Evolutionary conservation across 2,113 vertebrate genomes (phyloP).

Genomic region (Syngnathus floridae): DNA sequence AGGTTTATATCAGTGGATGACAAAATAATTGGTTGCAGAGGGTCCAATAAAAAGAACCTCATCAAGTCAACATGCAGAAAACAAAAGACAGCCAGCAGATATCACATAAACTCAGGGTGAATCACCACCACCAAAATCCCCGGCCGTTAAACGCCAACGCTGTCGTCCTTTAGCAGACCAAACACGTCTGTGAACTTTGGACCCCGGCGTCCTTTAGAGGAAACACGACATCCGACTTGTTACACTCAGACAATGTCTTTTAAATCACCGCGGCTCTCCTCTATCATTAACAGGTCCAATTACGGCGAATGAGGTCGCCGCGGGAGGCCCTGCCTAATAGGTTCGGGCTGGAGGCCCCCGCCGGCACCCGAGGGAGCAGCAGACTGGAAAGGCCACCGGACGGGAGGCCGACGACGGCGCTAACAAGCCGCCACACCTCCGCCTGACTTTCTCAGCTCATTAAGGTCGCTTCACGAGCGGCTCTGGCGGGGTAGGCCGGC

Average conservation of each 20-base stretch:
- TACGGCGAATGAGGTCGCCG: slow-evolving; percentile 41
- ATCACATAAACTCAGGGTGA: slow-evolving; percentile 61
- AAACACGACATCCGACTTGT: slow-evolving; percentile 38
- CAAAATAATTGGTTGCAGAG: slow-evolving; percentile 1
- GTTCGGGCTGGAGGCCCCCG: slow-evolving; percentile 24
- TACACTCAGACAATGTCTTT: slow-evolving; percentile 22
- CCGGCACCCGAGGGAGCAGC: slow-evolving; percentile 40
- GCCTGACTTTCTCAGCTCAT: slow-evolving; percentile 63
- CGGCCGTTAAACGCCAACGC: slow-evolving; percentile 37
- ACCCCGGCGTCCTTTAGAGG: slow-evolving; percentile 33
- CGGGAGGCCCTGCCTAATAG: slow-evolving; percentile 35
- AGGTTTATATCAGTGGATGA: background rate
- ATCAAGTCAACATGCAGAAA: background rate
- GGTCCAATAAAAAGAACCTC: background rate
- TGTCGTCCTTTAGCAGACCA: slow-evolving; percentile 57
- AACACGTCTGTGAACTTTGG: slow-evolving; percentile 59
- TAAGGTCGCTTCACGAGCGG: slow-evolving; percentile 62
- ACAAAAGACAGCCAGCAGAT: slow-evolving; percentile 42
- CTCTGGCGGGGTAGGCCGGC: slow-evolving; percentile 29
- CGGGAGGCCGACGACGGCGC: slow-evolving; percentile 28
- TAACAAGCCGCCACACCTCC: slow-evolving; percentile 61
- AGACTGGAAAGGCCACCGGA: slow-evolving; percentile 36
- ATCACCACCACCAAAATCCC: slow-evolving; percentile 37
- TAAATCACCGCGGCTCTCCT: slow-evolving; percentile 39
- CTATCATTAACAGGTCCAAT: slow-evolving; percentile 55